These are phyloP conservation scores for Epinephelus cyanopodus DNA, from an alignment of 2,113 vertebrate species.

Conservation along the genomic window DNA sequence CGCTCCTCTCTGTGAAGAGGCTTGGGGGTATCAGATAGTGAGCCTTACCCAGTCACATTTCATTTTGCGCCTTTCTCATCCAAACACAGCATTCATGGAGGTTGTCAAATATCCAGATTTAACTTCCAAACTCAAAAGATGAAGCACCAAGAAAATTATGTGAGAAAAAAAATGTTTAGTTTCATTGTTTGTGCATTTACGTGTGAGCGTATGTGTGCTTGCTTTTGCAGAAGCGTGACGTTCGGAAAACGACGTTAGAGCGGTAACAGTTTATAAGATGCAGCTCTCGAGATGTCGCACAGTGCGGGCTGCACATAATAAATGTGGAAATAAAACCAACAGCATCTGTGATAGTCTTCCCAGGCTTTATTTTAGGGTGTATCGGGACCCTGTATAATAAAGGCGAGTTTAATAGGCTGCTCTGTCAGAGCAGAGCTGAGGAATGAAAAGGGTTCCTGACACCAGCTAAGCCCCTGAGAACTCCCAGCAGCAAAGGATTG, in stretches of 20 bases:
- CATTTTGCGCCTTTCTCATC: constrained; percentile 23
- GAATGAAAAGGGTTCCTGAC: constrained; percentile 73
- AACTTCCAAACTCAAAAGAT: background rate
- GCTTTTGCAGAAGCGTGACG: constrained; percentile 20
- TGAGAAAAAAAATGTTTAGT: background rate
- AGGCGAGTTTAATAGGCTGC: constrained; percentile 73
- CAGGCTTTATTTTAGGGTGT: constrained; percentile 65
- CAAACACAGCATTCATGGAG: constrained; percentile 20
- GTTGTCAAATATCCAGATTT: constrained; percentile 30
- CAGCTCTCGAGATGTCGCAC: constrained; percentile 22
- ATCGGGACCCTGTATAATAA: constrained; percentile 67
- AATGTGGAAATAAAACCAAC: constrained; percentile 58
- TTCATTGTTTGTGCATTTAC: constrained; percentile 17
- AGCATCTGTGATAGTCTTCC: constrained; percentile 52
- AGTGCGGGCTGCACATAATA: constrained; percentile 15
- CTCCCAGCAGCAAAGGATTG: constrained; percentile 69
- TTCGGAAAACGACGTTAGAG: constrained; percentile 2
- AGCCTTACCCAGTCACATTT: constrained; percentile 36
- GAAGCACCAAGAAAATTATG: background rate
- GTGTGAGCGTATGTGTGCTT: background rate
- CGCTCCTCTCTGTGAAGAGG: constrained; percentile 7
- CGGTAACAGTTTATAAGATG: constrained; percentile 28
- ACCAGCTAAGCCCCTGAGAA: constrained; percentile 71
- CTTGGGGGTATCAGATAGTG: constrained; percentile 42
- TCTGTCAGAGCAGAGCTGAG: constrained; percentile 67